A percentile compares a stretch with the other conserved stretches of the same genome.
Evolutionary conservation across 2,113 vertebrate genomes (phyloP).

Genomic region (Zosterops lateralis): DNA sequence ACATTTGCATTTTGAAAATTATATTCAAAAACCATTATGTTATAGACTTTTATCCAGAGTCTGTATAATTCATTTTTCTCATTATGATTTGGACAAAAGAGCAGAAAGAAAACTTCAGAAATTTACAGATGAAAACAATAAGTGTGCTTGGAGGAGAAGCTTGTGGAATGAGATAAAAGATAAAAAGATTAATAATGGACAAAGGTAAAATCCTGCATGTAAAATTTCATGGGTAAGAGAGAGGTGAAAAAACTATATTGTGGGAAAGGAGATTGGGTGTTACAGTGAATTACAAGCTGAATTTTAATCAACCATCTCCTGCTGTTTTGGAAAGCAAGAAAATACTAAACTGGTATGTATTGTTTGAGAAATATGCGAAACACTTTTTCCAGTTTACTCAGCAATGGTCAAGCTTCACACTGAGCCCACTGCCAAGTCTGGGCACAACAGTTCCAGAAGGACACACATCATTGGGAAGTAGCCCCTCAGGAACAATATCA

Average conservation of each 20-base stretch:
- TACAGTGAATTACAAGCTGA: neutral
- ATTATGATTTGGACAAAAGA: neutral
- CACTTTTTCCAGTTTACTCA: neutral
- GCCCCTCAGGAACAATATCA: neutral
- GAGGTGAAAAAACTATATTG: neutral
- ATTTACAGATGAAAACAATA: neutral
- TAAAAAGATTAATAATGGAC: neutral
- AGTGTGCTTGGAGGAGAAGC: neutral
- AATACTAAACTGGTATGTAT: neutral
- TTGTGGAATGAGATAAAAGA: neutral
- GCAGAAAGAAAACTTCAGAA: neutral
- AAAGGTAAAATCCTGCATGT: neutral
- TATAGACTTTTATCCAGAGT: neutral
- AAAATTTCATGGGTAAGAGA: neutral
- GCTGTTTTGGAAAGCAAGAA: neutral
- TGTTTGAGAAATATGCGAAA: neutral
- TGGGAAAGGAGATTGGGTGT: neutral
- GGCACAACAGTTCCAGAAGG: neutral
- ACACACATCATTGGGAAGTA: neutral
- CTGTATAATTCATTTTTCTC: neutral
- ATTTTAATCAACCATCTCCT: neutral
- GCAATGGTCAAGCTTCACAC: neutral
- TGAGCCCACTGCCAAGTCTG: neutral
- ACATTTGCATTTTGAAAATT: neutral
- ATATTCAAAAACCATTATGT: neutral